Conservation (phyloP, 2,113 vertebrate genomes). For the Paedocypris sp. region DNA sequence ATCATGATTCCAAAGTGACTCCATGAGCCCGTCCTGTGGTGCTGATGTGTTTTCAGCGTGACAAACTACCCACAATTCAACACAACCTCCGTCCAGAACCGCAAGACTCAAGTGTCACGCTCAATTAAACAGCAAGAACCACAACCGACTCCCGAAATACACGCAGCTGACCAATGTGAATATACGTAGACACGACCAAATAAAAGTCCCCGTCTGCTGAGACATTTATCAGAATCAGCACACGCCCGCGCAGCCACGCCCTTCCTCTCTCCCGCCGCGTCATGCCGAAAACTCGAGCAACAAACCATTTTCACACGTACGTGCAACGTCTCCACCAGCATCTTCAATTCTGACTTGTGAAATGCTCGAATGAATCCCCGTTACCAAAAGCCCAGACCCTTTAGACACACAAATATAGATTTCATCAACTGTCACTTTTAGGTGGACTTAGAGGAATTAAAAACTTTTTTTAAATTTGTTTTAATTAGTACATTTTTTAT, state of each 20-base stretch:
- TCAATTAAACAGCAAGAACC: not conserved
- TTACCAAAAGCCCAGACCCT: too few relatives aligned
- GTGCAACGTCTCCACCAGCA: not conserved
- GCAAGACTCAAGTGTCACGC: not conserved
- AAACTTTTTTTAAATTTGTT: too few relatives aligned
- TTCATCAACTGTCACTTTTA: too few relatives aligned
- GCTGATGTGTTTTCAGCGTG: not conserved
- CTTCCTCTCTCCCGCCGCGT: not conserved
- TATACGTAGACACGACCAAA: slow-evolving; percentile 7
- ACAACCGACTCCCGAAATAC: slow-evolving; percentile 13
- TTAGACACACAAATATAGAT: too few relatives aligned
- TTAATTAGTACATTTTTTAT: too few relatives aligned
- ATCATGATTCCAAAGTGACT: not conserved
- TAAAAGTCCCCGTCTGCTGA: slow-evolving; percentile 11
- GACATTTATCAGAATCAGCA: not conserved
- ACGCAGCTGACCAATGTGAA: slow-evolving; percentile 7
- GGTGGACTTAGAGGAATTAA: too few relatives aligned
- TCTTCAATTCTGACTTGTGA: too few relatives aligned
- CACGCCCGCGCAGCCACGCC: not conserved
- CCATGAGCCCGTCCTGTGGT: not conserved
- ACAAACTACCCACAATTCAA: not conserved
- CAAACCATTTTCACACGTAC: not conserved
- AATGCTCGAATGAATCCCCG: too few relatives aligned
- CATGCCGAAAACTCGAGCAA: slow-evolving; percentile 3
- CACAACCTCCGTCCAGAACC: not conserved